Base-by-base conservation (phyloP, 2,113 vertebrate species). In the Buteo buteo region DNA sequence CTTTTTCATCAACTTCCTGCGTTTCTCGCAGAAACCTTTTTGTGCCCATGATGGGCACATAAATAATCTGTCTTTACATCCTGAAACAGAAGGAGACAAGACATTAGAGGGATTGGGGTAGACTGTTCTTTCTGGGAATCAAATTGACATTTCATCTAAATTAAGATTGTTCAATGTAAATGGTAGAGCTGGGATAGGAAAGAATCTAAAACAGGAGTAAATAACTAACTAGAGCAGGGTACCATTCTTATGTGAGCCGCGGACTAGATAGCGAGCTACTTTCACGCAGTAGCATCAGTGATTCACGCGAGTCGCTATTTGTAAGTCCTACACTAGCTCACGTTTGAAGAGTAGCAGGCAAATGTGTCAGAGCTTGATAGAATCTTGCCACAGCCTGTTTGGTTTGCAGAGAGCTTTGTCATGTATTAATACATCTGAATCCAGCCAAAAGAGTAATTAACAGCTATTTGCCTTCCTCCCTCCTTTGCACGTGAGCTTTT, bases 61-160 rank as follows among this genome's bases (percentile, higher is more conserved):
- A 10, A 99, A 98, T 45, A 99, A 96, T 62, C 99, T 98, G 96
- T 99, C 99, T 98, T 98, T 98, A 91, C 99, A 99, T 69, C 99
- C 99, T 99, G 96, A 1, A 49, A 82, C 4, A 26, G 84, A 45
- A 95, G 93, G 76, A 71, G 25, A 86, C 0, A 3, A 36, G 19
- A 4, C 0, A 9, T 83, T 2, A 62, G 61, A 31, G 50, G 29
- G 31, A 13, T 0, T 8, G 28, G 34, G 16, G 26, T 4, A 42
- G 25, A 2, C 9, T 15, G 12, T 59, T 69, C 26, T n/a, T 29
- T 22, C 61, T 13, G 36, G 44, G 54, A 64, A 82, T 16, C 36
- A 62, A 77, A 52, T 0, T 6, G 36, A 13, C 36, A 5, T 24
- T 50, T 21, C n/a, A 32, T 19, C 36, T 49, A 6, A 19, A 32